A percentile compares a stretch with the other conserved stretches of the same genome.
Evolutionary conservation across 2,113 vertebrate genomes (phyloP).

Genomic region (Nannobrachium achirus): DNA sequence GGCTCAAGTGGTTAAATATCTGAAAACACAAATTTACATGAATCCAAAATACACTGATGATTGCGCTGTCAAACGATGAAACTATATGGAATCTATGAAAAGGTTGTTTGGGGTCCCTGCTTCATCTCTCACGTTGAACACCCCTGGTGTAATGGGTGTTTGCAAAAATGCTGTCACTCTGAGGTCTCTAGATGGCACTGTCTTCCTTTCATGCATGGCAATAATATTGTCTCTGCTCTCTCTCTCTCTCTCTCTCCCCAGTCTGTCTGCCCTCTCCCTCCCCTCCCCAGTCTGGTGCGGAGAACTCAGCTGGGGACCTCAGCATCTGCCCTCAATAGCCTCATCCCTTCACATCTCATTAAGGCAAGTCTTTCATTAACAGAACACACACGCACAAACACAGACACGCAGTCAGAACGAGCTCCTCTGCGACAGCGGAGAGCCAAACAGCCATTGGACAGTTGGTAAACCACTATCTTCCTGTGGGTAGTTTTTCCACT

Average conservation of each 20-base stretch:
- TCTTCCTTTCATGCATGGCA: constrained; percentile 71
- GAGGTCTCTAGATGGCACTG: constrained; percentile 80
- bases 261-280: not conserved
- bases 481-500: constrained; percentile 59
- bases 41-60: too few relatives aligned
- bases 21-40: too few relatives aligned
- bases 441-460: constrained; percentile 42
- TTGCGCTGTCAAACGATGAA: too few relatives aligned
- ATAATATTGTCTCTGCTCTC: constrained; percentile 14
- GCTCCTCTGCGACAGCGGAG: constrained; percentile 18
- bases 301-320: constrained; percentile 44
- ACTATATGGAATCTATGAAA: too few relatives aligned
- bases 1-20: too few relatives aligned
- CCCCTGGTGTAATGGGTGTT: too few relatives aligned
- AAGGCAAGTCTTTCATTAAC: constrained; percentile 60
- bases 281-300: not conserved
- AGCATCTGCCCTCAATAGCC: constrained; percentile 44
- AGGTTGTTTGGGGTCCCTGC: too few relatives aligned
- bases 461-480: constrained; percentile 62
- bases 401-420: constrained; percentile 27
- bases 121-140: too few relatives aligned
- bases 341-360: constrained; percentile 55
- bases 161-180: constrained; percentile 25
- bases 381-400: constrained; percentile 30
- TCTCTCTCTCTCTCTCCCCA: not conserved